Evolutionary conservation across 1,140 invertebrate genomes (phyloP).

Genomic region (Paracyclopina nana): DNA sequence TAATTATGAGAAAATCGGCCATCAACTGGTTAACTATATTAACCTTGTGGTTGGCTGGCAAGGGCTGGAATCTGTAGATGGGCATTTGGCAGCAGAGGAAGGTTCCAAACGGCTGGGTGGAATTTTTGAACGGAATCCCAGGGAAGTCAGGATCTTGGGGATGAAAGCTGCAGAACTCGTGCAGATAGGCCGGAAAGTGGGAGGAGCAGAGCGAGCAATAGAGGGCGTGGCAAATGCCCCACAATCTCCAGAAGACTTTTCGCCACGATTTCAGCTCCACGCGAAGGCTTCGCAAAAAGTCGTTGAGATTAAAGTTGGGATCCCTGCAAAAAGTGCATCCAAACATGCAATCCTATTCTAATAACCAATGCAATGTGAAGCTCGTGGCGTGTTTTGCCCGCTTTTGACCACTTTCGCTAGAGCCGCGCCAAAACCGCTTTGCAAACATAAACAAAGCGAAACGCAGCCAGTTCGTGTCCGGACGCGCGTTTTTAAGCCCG

Average conservation of each 20-base stretch:
- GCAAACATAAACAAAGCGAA: no score
- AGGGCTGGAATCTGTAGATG: not conserved
- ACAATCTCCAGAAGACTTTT: constrained; percentile 75
- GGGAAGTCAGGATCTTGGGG: not conserved
- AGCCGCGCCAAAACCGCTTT: no score
- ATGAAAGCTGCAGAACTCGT: constrained; percentile 7
- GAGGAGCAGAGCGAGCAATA: not conserved
- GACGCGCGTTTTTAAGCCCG: no score
- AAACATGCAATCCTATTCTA: constrained; percentile 1
- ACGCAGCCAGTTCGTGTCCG: no score
- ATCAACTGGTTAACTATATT: no score
- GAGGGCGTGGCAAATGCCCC: constrained; percentile 33
- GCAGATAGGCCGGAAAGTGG: not conserved
- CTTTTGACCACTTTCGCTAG: no score
- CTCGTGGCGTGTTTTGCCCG: no score
- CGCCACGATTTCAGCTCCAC: constrained; percentile 61
- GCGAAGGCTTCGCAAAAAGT: constrained; percentile 51
- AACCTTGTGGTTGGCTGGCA: not conserved
- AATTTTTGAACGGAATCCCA: constrained; percentile 4
- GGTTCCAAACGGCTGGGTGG: constrained; percentile 1
- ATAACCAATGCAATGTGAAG: no score
- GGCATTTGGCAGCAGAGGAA: not conserved
- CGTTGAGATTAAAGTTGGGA: constrained; percentile 54
- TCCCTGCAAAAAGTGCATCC: constrained; percentile 35
- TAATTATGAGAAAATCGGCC: no score